phyloP scores from a whole-genome alignment of 2,888 invertebrate genomes.

The Cancer borealis region DNA sequence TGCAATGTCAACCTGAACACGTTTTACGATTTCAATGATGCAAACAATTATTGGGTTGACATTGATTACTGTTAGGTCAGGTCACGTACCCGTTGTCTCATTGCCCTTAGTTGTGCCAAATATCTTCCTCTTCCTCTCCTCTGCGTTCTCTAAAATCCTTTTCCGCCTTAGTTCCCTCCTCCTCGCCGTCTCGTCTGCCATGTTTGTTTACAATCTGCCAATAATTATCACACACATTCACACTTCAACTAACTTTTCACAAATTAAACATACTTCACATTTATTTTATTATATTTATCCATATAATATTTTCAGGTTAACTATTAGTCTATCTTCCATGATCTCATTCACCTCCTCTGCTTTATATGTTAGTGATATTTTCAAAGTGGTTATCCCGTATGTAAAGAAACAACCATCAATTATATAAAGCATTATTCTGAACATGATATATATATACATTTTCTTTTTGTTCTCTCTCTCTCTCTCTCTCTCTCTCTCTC shows the following conservation, averaged over 20 bases:
- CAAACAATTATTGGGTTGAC: too few species aligned
- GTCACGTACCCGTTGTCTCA: not conserved
- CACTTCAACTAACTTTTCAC: not conserved
- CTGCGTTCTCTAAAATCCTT: slow-evolving; percentile 68
- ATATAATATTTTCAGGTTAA: not conserved
- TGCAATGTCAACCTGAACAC: too few species aligned
- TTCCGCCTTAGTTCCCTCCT: slow-evolving; percentile 60
- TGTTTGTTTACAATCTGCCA: slow-evolving; percentile 18
- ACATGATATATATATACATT: too few species aligned
- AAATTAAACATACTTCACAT: not conserved
- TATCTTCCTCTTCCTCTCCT: slow-evolving; percentile 70
- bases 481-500: too few species aligned
- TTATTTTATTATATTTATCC: not conserved
- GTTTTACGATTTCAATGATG: too few species aligned
- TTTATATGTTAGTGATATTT: too few species aligned
- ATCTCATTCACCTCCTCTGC: too few species aligned
- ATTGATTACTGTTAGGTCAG: too few species aligned
- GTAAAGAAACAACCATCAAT: too few species aligned
- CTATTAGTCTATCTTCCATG: not conserved
- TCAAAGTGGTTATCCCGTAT: too few species aligned
- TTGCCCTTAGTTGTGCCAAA: slow-evolving; percentile 48
- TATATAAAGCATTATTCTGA: too few species aligned
- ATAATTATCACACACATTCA: not conserved
- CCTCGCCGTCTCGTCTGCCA: slow-evolving; percentile 70
- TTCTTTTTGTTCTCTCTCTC: too few species aligned